phyloP scores from a whole-genome alignment of 2,888 invertebrate species.

The Eupithecia pulchellata region DNA sequence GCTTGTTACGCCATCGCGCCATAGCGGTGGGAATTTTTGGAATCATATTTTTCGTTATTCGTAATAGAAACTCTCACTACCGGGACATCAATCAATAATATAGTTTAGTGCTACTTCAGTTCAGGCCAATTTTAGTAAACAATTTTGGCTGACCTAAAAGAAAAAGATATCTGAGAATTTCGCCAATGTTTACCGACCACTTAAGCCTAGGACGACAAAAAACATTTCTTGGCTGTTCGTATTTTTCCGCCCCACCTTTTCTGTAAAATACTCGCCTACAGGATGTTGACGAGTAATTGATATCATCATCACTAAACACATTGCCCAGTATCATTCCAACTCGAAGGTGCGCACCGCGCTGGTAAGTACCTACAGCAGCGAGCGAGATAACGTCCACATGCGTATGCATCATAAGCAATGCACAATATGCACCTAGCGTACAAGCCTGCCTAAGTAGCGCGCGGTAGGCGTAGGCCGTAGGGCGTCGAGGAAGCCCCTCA shows the following conservation, averaged over 20 bases:
- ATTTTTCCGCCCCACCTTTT: not conserved
- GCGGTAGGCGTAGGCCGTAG: conserved; percentile 75
- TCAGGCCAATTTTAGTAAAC: not conserved
- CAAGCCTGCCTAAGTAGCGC: conserved; percentile 58
- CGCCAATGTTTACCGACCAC: conserved; percentile 41
- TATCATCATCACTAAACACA: not conserved
- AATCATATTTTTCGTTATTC: not conserved
- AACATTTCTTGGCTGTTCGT: conserved; percentile 21
- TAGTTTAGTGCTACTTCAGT: not conserved
- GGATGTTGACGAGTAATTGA: not conserved
- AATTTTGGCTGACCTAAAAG: conserved; percentile 33
- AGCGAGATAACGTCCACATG: not conserved
- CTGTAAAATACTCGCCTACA: not conserved
- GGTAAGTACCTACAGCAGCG: not conserved
- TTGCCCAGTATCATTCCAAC: not conserved
- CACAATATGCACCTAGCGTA: conserved; percentile 46
- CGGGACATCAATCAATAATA: not conserved
- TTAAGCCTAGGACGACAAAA: conserved; percentile 35
- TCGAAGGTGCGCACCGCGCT: not conserved
- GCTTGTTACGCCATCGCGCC: not conserved
- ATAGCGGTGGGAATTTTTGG: not conserved
- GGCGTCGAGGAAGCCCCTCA: conserved; percentile 84
- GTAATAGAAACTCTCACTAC: not conserved
- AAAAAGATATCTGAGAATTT: conserved; percentile 40
- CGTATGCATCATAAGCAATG: not conserved